These are phyloP conservation scores for Catocala sponsa DNA, from an alignment of 2,888 invertebrate species.

Conservation along the genomic window DNA sequence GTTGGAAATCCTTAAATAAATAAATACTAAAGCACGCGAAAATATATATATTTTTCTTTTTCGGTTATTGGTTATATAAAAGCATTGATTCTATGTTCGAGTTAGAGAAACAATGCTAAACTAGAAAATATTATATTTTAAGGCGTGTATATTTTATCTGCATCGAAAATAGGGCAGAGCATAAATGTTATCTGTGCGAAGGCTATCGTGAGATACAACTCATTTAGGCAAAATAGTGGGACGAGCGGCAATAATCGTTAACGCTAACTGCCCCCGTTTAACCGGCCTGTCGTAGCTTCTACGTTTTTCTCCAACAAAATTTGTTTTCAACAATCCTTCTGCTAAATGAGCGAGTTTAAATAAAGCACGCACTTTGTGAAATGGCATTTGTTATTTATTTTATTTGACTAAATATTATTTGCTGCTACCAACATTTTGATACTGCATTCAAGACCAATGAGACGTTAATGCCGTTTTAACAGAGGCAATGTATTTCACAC, in stretches of 20 bases:
- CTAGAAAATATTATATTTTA: too few species aligned
- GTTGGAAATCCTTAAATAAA: too few species aligned
- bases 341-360: slow-evolving; percentile 20
- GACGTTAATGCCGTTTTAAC: not conserved
- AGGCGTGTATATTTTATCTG: not conserved
- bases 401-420: not conserved
- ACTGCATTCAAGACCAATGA: not conserved
- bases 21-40: too few species aligned
- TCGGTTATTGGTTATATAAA: too few species aligned
- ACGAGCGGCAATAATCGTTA: slow-evolving; percentile 76
- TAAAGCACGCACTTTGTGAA: slow-evolving; percentile 24
- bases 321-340: slow-evolving; percentile 61
- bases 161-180: slow-evolving; percentile 19
- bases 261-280: slow-evolving; percentile 72
- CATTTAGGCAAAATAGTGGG: slow-evolving; percentile 73
- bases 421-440: not conserved
- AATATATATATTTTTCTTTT: too few species aligned
- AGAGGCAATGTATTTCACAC: slow-evolving; percentile 10
- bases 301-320: slow-evolving; percentile 62
- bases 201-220: slow-evolving; percentile 72
- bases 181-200: slow-evolving; percentile 50
- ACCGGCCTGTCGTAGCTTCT: slow-evolving; percentile 59
- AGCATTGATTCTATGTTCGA: too few species aligned
- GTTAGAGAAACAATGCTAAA: too few species aligned
- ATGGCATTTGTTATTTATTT: not conserved